A percentile compares a stretch with the other conserved stretches of the same genome.
These are phyloP conservation scores for Sisyra terminalis DNA, from an alignment of 2,888 invertebrate species.

Conservation along the genomic window DNA sequence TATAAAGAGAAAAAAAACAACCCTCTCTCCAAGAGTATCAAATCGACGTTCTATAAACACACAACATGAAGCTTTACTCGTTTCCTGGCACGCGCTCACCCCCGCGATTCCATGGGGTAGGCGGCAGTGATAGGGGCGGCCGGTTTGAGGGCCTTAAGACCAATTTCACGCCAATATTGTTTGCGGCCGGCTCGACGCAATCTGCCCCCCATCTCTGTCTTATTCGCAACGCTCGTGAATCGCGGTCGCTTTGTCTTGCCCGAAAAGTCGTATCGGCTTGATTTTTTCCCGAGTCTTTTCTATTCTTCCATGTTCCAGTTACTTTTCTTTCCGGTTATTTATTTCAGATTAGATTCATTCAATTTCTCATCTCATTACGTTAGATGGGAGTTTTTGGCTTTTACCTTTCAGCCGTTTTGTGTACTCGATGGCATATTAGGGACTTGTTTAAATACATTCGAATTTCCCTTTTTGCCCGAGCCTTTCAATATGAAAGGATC, in stretches of 20 bases:
- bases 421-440: too few species aligned
- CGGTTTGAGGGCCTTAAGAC: constrained; percentile 15
- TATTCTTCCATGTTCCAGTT: constrained; percentile 13
- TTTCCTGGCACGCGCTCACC: too few species aligned
- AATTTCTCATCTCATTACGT: constrained; percentile 29
- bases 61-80: too few species aligned
- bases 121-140: too few species aligned
- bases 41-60: too few species aligned
- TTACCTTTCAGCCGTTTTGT: background rate
- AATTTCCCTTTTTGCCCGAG: too few species aligned
- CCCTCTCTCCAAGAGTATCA: too few species aligned
- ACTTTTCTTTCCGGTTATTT: constrained; percentile 25
- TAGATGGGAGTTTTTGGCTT: constrained; percentile 2
- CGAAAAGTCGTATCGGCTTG: constrained; percentile 10
- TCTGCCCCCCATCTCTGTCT: constrained; percentile 15
- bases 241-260: background rate
- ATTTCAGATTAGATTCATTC: constrained; percentile 29
- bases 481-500: too few species aligned
- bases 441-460: too few species aligned
- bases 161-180: constrained; percentile 27
- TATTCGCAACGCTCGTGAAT: constrained; percentile 14
- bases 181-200: constrained; percentile 11
- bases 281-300: constrained; percentile 18
- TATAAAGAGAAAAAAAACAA: too few species aligned
- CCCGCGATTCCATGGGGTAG: too few species aligned